A percentile compares a stretch with the other conserved stretches of the same genome.
Evolutionary conservation across 2,888 invertebrate genomes (phyloP).

Genomic region (Blastobasis adustella): DNA sequence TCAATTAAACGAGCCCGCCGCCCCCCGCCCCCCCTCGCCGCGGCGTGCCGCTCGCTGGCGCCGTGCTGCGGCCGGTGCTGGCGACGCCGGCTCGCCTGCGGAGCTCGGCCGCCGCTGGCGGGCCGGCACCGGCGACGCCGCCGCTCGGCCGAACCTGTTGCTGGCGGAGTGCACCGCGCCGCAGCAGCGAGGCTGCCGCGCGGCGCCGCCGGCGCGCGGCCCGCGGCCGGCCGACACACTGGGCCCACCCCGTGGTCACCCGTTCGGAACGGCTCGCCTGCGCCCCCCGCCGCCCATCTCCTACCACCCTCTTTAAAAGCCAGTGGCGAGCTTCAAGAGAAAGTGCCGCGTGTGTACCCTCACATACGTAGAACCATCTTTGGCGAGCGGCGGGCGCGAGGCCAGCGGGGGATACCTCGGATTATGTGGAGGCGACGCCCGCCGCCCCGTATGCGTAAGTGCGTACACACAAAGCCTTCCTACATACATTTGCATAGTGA

Average conservation of each 20-base stretch:
- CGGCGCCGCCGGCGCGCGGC: slow-evolving; percentile 29
- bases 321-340: slow-evolving; percentile 77
- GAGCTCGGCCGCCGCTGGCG: background rate
- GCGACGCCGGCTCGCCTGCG: background rate
- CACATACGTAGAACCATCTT: slow-evolving; percentile 71
- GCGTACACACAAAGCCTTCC: slow-evolving; percentile 71
- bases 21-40: slow-evolving; percentile 17
- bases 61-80: slow-evolving; percentile 16
- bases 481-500: slow-evolving; percentile 75
- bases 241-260: slow-evolving; percentile 75
- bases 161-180: slow-evolving; percentile 6
- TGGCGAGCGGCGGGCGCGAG: slow-evolving; percentile 49
- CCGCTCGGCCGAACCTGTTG: too few relatives aligned
- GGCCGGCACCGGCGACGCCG: background rate
- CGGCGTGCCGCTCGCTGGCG: slow-evolving; percentile 1
- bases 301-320: slow-evolving; percentile 73
- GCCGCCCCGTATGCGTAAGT: slow-evolving; percentile 68
- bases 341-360: slow-evolving; percentile 74
- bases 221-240: slow-evolving; percentile 40
- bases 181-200: slow-evolving; percentile 14
- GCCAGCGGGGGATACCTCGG: slow-evolving; percentile 54
- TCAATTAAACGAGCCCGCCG: slow-evolving; percentile 57
- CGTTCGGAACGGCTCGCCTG: slow-evolving; percentile 59
- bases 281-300: slow-evolving; percentile 36
- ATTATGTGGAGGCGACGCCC: slow-evolving; percentile 62